A percentile compares a stretch with the other conserved stretches of the same genome.
These are phyloP conservation scores for Podarcis raffonei DNA, from an alignment of 2,113 vertebrate genomes.

Conservation along the genomic window DNA sequence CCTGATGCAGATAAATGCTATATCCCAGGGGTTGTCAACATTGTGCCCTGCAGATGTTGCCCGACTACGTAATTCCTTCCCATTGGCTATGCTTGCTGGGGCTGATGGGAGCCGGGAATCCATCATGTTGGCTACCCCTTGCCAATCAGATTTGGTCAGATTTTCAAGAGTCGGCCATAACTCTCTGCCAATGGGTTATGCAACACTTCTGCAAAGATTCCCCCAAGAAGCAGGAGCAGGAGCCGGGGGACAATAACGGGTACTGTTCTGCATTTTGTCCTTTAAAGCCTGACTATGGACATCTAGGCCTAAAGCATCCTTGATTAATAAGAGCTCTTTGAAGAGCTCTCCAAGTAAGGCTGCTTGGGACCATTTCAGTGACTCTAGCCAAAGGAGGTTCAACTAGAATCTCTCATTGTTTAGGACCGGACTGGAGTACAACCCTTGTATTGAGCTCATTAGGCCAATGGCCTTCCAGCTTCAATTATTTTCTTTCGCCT, in stretches of 20 bases:
- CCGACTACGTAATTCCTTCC: not conserved
- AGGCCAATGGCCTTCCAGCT: not conserved
- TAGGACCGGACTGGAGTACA: not conserved
- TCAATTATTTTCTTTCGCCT: not conserved
- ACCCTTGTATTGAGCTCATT: not conserved
- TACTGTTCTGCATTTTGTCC: not conserved
- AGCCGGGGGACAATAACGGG: not conserved
- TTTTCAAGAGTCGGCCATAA: not conserved
- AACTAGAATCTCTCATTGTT: not conserved
- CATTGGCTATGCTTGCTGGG: not conserved
- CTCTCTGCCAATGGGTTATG: not conserved
- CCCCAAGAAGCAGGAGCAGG: not conserved
- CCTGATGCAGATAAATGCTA: not conserved
- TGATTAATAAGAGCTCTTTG: slow-evolving; percentile 6
- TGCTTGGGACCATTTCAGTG: not conserved
- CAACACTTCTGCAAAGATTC: not conserved
- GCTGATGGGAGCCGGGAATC: not conserved
- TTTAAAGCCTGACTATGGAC: not conserved
- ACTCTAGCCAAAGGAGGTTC: not conserved
- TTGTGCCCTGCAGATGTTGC: not conserved
- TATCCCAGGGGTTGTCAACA: not conserved
- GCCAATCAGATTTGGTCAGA: not conserved
- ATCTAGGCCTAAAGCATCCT: not conserved
- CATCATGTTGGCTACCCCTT: not conserved
- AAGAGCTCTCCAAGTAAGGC: not conserved